A percentile compares a stretch with the other conserved stretches of the same genome.
Evolutionary conservation across 2,888 invertebrate genomes (phyloP).

Genomic region (Plusia festucae): DNA sequence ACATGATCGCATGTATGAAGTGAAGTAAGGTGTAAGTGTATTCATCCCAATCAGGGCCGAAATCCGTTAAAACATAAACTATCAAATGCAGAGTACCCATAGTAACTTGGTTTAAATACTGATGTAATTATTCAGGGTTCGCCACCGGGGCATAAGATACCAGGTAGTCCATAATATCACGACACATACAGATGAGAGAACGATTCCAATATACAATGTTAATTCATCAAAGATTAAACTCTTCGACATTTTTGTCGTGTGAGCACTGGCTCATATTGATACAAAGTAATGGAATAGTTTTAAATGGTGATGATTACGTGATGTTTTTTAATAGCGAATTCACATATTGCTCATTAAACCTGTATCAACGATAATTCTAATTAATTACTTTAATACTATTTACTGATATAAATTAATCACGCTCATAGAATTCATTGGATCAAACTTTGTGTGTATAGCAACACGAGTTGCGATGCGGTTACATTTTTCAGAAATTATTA

Average conservation of each 20-base stretch:
- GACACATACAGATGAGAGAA: slow-evolving; percentile 21
- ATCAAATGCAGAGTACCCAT: slow-evolving; percentile 51
- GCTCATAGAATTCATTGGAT: too few species aligned
- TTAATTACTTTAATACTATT: neutral
- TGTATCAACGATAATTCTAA: neutral
- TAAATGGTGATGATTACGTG: neutral
- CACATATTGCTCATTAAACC: neutral
- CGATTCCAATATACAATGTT: slow-evolving; percentile 14
- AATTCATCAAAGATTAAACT: neutral
- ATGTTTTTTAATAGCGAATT: neutral
- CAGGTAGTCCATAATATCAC: slow-evolving; percentile 51
- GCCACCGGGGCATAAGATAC: slow-evolving; percentile 58
- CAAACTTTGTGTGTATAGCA: too few species aligned
- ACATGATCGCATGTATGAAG: slow-evolving; percentile 9
- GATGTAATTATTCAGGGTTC: slow-evolving; percentile 59
- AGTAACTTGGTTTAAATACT: slow-evolving; percentile 53
- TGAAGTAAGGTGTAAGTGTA: neutral
- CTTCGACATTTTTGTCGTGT: slow-evolving; percentile 7
- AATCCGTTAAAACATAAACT: neutral
- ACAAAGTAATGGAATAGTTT: neutral
- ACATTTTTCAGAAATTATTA: too few species aligned
- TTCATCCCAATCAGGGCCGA: neutral
- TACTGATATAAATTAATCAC: neutral
- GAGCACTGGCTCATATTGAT: neutral
- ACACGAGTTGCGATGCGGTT: too few species aligned